phyloP scores from a whole-genome alignment of 2,113 vertebrate species.

The Lates calcarifer region DNA sequence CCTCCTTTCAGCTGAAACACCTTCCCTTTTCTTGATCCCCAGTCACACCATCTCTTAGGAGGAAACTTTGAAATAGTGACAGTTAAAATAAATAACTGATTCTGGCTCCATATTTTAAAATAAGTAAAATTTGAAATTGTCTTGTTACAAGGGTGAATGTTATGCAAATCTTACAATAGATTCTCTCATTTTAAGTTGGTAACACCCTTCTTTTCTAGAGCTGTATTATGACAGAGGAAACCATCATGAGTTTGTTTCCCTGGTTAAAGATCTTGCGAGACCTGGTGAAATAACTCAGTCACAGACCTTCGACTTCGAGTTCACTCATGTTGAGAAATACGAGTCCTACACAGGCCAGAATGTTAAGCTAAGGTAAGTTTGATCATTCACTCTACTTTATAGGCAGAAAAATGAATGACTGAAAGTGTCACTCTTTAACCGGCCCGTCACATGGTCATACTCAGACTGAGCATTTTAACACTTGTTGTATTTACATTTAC shows the following conservation, averaged over 20 bases:
- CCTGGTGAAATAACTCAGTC: constrained; percentile 97
- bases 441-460: neutral
- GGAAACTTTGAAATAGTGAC: too few relatives aligned
- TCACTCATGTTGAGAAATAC: constrained; percentile 98
- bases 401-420: neutral
- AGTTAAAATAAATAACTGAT: neutral
- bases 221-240: constrained; percentile 98
- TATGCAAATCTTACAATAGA: neutral
- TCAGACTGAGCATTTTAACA: neutral
- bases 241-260: constrained; percentile 97
- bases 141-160: neutral
- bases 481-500: neutral
- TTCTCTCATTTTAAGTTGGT: neutral
- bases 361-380: constrained; percentile 92
- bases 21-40: neutral
- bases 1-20: neutral
- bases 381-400: constrained; percentile 51
- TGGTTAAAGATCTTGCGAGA: constrained; percentile 97
- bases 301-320: constrained; percentile 97
- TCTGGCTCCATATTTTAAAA: neutral
- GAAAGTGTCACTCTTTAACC: constrained; percentile 38
- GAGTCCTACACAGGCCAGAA: constrained; percentile 99
- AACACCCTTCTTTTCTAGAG: constrained; percentile 80
- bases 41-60: too few relatives aligned
- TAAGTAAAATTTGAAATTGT: neutral